A percentile compares a stretch with the other conserved stretches of the same genome.
These are phyloP conservation scores for Cephus spinipes DNA, from an alignment of 2,888 invertebrate species.

Conservation along the genomic window DNA sequence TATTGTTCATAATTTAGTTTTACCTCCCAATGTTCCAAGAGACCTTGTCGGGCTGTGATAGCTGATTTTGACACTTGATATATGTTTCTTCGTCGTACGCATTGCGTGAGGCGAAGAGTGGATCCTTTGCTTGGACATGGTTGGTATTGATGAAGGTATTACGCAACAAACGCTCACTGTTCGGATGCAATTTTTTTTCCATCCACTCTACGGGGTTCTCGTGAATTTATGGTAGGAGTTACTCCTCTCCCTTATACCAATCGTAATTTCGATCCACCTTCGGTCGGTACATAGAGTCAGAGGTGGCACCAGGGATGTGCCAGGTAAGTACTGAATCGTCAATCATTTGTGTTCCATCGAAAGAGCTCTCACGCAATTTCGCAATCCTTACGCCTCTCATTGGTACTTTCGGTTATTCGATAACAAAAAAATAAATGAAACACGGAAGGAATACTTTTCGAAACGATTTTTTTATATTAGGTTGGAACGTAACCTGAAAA, in stretches of 20 bases:
- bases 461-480: background rate
- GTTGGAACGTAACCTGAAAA: too few species aligned
- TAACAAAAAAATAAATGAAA: constrained; percentile 1
- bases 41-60: background rate
- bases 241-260: background rate
- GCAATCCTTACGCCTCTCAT: background rate
- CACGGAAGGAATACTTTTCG: background rate
- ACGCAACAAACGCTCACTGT: constrained; percentile 9
- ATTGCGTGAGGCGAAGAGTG: constrained; percentile 24
- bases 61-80: background rate
- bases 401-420: background rate
- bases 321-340: background rate
- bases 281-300: background rate
- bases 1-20: background rate
- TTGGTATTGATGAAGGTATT: constrained; percentile 19
- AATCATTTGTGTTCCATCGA: background rate
- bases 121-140: constrained; percentile 13
- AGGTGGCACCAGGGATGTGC: background rate
- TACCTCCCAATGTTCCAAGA: constrained; percentile 41
- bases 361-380: background rate
- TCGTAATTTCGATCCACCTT: background rate
- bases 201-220: background rate
- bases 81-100: background rate
- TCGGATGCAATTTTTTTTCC: constrained; percentile 16
- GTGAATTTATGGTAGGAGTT: background rate